A percentile compares a stretch with the other conserved stretches of the same genome.
These are phyloP conservation scores for Lacerta viridis DNA, from an alignment of 2,797 vertebrate genomes.

Conservation along the genomic window DNA sequence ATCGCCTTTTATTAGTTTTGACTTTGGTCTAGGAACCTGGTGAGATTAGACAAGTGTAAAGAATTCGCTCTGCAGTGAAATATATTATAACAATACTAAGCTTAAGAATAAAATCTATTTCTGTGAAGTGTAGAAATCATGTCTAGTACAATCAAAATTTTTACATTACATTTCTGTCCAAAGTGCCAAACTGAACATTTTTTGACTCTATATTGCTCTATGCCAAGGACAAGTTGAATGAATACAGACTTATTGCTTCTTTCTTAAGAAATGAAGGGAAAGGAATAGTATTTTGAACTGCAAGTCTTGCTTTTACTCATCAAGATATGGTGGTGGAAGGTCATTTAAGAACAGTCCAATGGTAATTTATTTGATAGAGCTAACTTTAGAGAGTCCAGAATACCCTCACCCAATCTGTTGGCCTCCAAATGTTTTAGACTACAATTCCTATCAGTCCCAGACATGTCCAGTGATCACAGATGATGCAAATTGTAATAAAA, in stretches of 20 bases:
- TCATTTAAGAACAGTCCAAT: neutral
- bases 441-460: no score
- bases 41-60: constrained; percentile 57
- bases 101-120: neutral
- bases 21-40: constrained; percentile 91
- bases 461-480: no score
- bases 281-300: neutral
- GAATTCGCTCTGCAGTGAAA: constrained; percentile 34
- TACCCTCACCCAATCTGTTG: no score
- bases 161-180: neutral
- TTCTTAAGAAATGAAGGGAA: neutral
- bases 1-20: constrained; percentile 90
- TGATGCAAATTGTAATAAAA: no score
- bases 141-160: neutral
- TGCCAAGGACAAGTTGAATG: neutral
- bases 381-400: neutral
- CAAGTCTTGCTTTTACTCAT: neutral
- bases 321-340: neutral
- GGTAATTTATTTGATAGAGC: neutral
- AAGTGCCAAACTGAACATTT: neutral
- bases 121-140: neutral
- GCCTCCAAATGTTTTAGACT: no score
- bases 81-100: neutral
- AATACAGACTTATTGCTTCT: neutral
- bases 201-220: no score